Evolutionary conservation across 2,797 vertebrate species (phyloP).

Genomic region (Chaunax sp.): DNA sequence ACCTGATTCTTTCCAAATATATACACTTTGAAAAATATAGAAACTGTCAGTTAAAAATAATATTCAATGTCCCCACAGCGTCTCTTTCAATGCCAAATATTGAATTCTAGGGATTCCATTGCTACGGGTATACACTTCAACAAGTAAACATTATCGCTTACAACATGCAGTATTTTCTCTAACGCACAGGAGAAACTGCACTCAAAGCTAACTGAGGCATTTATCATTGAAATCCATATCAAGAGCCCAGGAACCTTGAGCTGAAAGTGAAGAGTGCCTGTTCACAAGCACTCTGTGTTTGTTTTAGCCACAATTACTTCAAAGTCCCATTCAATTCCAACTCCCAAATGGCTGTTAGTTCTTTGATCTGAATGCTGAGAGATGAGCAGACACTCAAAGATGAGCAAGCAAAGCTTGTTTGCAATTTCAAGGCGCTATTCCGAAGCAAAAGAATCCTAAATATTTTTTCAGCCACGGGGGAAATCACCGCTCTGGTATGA

Average conservation of each 20-base stretch:
- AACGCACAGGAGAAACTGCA: slow-evolving; percentile 37
- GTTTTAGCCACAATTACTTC: slow-evolving; percentile 71
- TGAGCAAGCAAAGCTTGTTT: slow-evolving; percentile 48
- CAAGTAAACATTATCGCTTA: slow-evolving; percentile 37
- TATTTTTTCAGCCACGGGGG: slow-evolving; percentile 27
- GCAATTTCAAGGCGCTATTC: slow-evolving; percentile 50
- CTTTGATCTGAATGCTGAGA: slow-evolving; percentile 69
- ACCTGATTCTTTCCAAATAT: slow-evolving; percentile 9
- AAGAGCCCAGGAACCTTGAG: slow-evolving; percentile 70
- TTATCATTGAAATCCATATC: slow-evolving; percentile 59
- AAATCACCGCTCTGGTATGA: slow-evolving; percentile 27
- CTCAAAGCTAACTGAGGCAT: slow-evolving; percentile 54
- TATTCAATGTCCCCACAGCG: neutral
- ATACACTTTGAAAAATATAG: neutral
- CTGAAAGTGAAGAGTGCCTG: slow-evolving; percentile 52
- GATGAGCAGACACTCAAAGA: slow-evolving; percentile 63
- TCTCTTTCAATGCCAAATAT: slow-evolving; percentile 21
- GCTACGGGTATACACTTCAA: slow-evolving; percentile 5
- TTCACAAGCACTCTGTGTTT: slow-evolving; percentile 68
- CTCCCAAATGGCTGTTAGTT: slow-evolving; percentile 71
- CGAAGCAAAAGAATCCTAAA: slow-evolving; percentile 36
- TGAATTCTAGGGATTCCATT: slow-evolving; percentile 4
- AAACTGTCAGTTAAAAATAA: neutral
- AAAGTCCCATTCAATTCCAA: slow-evolving; percentile 71
- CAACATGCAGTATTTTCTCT: slow-evolving; percentile 27